Conservation (phyloP, 1,140 invertebrate genomes). For the Calosoma granatense region DNA sequence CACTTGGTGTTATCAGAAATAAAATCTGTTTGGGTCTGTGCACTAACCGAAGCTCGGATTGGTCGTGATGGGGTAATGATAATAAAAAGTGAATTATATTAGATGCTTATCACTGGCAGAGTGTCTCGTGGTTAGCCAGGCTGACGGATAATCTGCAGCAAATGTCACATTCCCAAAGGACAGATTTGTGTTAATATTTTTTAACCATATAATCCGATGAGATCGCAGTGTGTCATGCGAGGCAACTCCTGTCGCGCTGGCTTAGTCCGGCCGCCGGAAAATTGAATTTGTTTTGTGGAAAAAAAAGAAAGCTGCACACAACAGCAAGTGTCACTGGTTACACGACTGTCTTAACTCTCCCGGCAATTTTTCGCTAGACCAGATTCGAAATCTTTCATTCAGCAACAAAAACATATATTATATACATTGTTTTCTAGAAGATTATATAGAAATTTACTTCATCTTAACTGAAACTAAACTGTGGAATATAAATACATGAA, state of each 20-base stretch:
- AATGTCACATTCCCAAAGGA: conserved; percentile 16
- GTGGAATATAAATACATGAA: background rate
- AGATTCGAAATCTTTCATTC: no score
- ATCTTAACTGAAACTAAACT: background rate
- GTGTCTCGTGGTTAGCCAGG: background rate
- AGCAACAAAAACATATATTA: background rate
- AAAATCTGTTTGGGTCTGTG: no score
- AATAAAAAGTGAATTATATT: conserved; percentile 5
- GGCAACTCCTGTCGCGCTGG: background rate
- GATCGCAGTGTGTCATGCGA: conserved; percentile 13
- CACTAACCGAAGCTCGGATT: no score
- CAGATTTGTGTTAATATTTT: conserved; percentile 23
- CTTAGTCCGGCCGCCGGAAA: conserved; percentile 1
- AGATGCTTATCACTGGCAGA: background rate
- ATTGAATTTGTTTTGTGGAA: conserved; percentile 1
- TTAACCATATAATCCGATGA: conserved; percentile 30
- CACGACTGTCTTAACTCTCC: background rate
- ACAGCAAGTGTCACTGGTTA: background rate
- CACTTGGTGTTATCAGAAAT: no score
- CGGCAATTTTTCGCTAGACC: no score
- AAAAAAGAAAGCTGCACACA: background rate
- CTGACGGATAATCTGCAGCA: background rate
- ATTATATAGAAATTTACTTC: no score
- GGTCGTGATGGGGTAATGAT: no score
- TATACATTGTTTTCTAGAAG: no score